Evolutionary conservation across 2,113 vertebrate genomes (phyloP).

Genomic region (Melanerpes aurifrons): DNA sequence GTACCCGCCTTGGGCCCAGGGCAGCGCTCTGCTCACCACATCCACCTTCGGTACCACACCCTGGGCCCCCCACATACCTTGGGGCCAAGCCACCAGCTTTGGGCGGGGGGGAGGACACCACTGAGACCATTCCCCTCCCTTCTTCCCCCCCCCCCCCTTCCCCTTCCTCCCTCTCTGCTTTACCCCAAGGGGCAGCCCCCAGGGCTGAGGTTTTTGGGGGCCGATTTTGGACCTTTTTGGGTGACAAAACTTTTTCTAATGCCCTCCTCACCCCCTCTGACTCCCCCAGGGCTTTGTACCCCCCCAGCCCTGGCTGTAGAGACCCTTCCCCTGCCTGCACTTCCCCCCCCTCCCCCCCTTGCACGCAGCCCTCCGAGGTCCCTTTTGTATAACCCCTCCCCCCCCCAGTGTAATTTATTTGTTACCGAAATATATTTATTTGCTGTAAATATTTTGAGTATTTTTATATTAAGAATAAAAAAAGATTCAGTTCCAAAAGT

Average conservation of each 20-base stretch:
- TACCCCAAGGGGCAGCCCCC: too few species aligned
- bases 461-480: slow-evolving; percentile 73
- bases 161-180: neutral
- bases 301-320: too few species aligned
- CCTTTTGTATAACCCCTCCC: neutral
- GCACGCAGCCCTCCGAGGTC: neutral
- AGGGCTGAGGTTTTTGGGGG: too few species aligned
- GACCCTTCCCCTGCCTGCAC: too few species aligned
- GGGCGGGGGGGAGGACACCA: too few species aligned
- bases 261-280: too few species aligned
- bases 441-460: slow-evolving; percentile 76
- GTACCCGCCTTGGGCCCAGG: neutral
- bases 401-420: slow-evolving; percentile 75
- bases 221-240: too few species aligned
- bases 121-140: neutral
- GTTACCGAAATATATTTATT: slow-evolving; percentile 75
- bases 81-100: neutral
- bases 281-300: too few species aligned
- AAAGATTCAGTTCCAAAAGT: too few species aligned
- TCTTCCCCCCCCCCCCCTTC: neutral
- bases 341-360: neutral
- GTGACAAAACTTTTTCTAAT: too few species aligned
- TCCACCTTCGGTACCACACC: neutral
- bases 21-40: neutral
- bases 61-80: neutral